Evolutionary conservation across 2,797 vertebrate species (phyloP).

Genomic region (Poecilia velifera): DNA sequence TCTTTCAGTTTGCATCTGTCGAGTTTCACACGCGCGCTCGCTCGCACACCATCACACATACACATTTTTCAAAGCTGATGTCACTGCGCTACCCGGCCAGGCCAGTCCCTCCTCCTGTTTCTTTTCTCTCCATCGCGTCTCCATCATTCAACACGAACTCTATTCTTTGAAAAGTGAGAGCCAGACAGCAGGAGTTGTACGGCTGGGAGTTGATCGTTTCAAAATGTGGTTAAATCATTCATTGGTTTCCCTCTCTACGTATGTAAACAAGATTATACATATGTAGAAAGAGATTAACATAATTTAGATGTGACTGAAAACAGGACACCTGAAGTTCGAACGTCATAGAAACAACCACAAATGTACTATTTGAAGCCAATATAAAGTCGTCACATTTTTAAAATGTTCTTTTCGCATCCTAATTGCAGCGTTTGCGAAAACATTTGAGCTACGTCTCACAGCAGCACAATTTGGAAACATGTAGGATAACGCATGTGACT

Average conservation of each 20-base stretch:
- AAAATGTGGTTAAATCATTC: conserved; percentile 33
- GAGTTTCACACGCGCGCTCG: conserved; percentile 34
- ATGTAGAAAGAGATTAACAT: background rate
- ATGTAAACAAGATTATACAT: background rate
- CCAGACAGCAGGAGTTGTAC: conserved; percentile 40
- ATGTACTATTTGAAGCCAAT: background rate
- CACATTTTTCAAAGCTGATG: conserved; percentile 84
- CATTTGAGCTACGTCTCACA: too few relatives aligned
- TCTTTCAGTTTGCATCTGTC: conserved; percentile 9
- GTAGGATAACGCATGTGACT: too few relatives aligned
- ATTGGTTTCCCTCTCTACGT: conserved; percentile 28
- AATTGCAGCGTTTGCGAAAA: background rate
- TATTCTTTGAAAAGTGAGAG: conserved; percentile 51
- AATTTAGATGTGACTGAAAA: background rate
- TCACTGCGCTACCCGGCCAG: conserved; percentile 77
- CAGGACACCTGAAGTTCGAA: background rate
- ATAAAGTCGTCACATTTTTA: background rate
- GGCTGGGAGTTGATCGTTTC: conserved; percentile 28
- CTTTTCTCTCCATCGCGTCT: conserved; percentile 58
- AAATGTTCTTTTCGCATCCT: background rate
- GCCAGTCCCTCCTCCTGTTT: conserved; percentile 77
- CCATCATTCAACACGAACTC: conserved; percentile 32
- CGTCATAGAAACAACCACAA: background rate
- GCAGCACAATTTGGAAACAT: too few relatives aligned
- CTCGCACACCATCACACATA: conserved; percentile 40